Base-by-base conservation (phyloP, 1,140 invertebrate species). In the Agrypnia vestita region DNA sequence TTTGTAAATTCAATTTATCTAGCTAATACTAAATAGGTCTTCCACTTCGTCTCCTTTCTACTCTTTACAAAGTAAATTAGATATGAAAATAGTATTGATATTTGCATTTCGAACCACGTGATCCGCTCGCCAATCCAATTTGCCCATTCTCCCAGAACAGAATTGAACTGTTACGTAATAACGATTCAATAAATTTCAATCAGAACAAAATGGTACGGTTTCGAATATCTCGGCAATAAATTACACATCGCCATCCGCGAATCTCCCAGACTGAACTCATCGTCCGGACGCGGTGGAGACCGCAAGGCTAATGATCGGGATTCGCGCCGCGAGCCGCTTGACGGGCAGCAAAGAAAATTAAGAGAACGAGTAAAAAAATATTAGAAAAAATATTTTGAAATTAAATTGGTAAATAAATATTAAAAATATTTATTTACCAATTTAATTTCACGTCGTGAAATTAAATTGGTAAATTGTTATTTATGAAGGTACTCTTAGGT, bases 141-240 rank as follows among this genome's bases (percentile, higher is more conserved):
- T 51, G 49, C 49, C 11, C 49, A 51, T 12, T 15, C 49, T 51
- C 49, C 11, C 49, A 15, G 49, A 51, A 51, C 49, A 51, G 11
- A 51, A 51, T 12, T 13, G n/a, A 51, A 51, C 49, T 51, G 49
- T 51, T 44, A 64, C 35, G 13, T 43, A 64, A 43, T 64, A 64
- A 43, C n/a, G 25, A 64, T 64, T 64, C 61, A 64, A 64, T 64
- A 64, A 43, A 64, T 64, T 64, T 64, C 61, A 64, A 64, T 64
- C 61, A 10, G 11, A 64, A 35, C 61, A 25, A 43, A 64, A 64
- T 64, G 61, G 25, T 15, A n/a, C 35, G 25, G 21, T 64, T n/a
- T 64, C 13, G 35, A 64, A 64, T 64, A 64, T 64, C 61, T 64
- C 21, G 8, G 13, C 61, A 25, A 64, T 64, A 64, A 64, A 64